A percentile compares a stretch with the other conserved stretches of the same genome.
phyloP scores from a whole-genome alignment of 2,797 vertebrate genomes.

The Falco cherrug region DNA sequence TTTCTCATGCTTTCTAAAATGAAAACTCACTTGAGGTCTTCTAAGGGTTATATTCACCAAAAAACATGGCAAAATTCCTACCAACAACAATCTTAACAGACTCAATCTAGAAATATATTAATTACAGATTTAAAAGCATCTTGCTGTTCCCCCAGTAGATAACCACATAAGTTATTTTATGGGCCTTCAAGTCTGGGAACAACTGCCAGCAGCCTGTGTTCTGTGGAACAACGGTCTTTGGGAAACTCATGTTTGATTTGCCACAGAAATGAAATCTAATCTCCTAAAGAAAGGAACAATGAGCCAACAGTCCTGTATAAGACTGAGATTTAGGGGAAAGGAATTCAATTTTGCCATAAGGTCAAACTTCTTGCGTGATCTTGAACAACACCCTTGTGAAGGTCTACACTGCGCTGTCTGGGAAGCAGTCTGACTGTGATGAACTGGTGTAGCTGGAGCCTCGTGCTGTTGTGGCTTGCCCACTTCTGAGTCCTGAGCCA shows the following conservation, averaged over 20 bases:
- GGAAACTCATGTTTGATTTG: not conserved
- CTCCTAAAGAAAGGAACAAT: not conserved
- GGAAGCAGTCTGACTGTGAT: not conserved
- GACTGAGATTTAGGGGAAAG: slow-evolving; percentile 10
- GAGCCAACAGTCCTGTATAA: not conserved
- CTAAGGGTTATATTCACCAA: not conserved
- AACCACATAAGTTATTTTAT: not conserved
- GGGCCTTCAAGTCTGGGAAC: not conserved
- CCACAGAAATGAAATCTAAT: slow-evolving; percentile 32
- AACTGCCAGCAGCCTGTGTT: not conserved
- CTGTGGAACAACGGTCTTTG: not conserved
- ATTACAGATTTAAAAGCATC: not conserved
- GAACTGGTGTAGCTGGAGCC: not conserved
- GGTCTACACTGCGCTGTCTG: not conserved
- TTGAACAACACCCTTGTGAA: not conserved
- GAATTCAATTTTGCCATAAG: not conserved
- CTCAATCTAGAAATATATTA: not conserved
- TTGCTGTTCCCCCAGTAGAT: not conserved
- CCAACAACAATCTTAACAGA: not conserved
- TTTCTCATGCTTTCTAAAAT: not conserved
- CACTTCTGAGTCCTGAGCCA: not conserved
- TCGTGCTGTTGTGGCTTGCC: not conserved
- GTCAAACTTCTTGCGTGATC: not conserved
- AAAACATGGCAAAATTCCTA: not conserved
- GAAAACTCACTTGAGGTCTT: not conserved